Base-by-base conservation (phyloP, 2,797 vertebrate species). In the Neosilurus hyrtlii region DNA sequence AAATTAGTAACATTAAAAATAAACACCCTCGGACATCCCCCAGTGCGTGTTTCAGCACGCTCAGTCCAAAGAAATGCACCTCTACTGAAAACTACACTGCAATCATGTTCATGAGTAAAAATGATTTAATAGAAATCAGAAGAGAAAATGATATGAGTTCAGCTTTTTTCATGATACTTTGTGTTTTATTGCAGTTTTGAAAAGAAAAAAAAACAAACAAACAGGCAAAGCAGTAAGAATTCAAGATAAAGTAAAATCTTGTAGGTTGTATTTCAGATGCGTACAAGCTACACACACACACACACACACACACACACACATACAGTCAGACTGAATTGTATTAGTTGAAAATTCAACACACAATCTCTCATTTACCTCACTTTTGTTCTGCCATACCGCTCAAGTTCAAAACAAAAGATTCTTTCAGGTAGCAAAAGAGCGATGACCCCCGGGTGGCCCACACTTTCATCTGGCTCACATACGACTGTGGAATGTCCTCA, bases 401-500 rank as follows among this genome's bases (percentile, higher is more conserved):
- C 86, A 89, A 88, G 85, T 89, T 85, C 87, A 88, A 91, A 86
- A 82, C 90, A 91, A 88, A 88, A 87, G 86, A 78, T 65, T 78
- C 76, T 65, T 78, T 78, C n/a, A 65, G 76, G 76, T 65, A 65
- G 56, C 35, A 18, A 11, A 66, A 35, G 77, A 83, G 57, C 7
- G 59, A 59, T 68, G 67, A 68, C 52, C 79, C 66, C 56, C 20
- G 66, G 79, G 26, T 67, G 63, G 78, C 26, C 78, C 78, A 80
- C 35, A 49, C 76, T 52, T 78, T 78, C 61, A 78, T 78, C 61
- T 65, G 59, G 76, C 43, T 78, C 76, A 26, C 76, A 78, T 63
- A 52, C 43, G 43, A n/a, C 43, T 65, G 76, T 78, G 76, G 61
- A 78, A 78, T 77, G 75, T 22, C 75, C 22, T 63, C 59, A 77